These are phyloP conservation scores for Phylloscopus collybita DNA, from an alignment of 2,797 vertebrate genomes.

Conservation along the genomic window DNA sequence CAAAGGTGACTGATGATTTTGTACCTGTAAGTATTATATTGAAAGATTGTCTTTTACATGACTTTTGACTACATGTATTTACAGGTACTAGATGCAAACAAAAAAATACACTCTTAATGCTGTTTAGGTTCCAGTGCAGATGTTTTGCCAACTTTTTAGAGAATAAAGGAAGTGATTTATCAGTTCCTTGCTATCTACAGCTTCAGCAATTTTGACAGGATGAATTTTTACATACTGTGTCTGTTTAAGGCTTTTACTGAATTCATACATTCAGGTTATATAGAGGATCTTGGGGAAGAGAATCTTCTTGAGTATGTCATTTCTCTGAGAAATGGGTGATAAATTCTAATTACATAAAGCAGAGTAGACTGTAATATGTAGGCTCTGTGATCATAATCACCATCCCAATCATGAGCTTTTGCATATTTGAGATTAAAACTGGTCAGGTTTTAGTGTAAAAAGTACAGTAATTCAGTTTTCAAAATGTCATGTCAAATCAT, in stretches of 20 bases:
- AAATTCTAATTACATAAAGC: slow-evolving; percentile 64
- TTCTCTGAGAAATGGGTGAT: slow-evolving; percentile 49
- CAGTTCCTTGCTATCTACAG: background rate
- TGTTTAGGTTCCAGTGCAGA: slow-evolving; percentile 26
- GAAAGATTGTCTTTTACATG: background rate
- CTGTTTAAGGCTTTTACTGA: background rate
- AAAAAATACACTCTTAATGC: background rate
- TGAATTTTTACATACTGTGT: background rate
- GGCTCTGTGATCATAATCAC: slow-evolving; percentile 62
- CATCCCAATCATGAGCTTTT: slow-evolving; percentile 54
- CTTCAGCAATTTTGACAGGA: background rate
- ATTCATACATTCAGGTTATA: background rate
- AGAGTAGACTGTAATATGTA: slow-evolving; percentile 31
- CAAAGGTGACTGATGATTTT: background rate
- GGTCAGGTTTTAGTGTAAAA: slow-evolving; percentile 69
- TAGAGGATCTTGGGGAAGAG: background rate
- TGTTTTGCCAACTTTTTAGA: background rate
- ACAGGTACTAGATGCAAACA: background rate
- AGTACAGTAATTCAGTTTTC: slow-evolving; percentile 71
- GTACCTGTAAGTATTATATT: background rate
- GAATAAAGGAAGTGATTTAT: background rate
- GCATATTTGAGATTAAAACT: slow-evolving; percentile 71
- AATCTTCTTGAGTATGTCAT: slow-evolving; percentile 15
- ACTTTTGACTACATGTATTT: background rate
- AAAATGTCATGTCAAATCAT: slow-evolving; percentile 70